phyloP scores from a whole-genome alignment of 2,797 vertebrate species.

The Pempheris klunzingeri region DNA sequence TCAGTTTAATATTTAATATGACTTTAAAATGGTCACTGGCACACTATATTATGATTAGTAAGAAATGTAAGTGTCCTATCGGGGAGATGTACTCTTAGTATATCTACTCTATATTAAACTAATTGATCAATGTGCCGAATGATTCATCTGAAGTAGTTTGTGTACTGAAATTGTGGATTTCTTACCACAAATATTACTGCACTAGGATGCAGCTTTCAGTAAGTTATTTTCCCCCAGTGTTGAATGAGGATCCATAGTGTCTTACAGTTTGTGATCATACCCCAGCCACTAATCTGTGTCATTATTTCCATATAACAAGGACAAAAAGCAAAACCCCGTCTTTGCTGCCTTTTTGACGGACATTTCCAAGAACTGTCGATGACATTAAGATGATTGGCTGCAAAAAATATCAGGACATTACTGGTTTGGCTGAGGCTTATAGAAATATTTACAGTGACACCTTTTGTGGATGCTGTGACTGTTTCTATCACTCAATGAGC shows the following conservation, averaged over 20 bases:
- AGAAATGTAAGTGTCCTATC: not conserved
- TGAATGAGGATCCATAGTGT: slow-evolving; percentile 4
- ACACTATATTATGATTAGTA: not conserved
- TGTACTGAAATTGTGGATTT: not conserved
- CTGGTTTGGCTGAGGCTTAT: too few relatives aligned
- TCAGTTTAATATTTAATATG: slow-evolving; percentile 1
- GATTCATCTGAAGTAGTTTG: not conserved
- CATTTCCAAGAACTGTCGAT: slow-evolving; percentile 27
- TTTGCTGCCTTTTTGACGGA: slow-evolving; percentile 28
- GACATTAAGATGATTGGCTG: slow-evolving; percentile 16
- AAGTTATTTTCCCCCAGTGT: not conserved
- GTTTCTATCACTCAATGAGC: too few relatives aligned
- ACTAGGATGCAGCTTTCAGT: not conserved
- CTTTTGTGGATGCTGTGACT: too few relatives aligned
- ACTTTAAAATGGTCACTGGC: slow-evolving; percentile 1
- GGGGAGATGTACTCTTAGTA: not conserved
- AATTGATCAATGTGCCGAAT: not conserved
- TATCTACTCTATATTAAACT: not conserved
- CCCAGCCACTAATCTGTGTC: slow-evolving; percentile 16
- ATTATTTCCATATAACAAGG: slow-evolving; percentile 26
- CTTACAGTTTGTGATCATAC: slow-evolving; percentile 30
- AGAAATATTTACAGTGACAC: too few relatives aligned
- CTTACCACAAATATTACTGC: not conserved
- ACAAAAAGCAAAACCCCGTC: slow-evolving; percentile 19
- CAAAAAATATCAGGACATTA: slow-evolving; percentile 34